Evolutionary conservation across 2,113 vertebrate species (phyloP), one percentile per base, ranked within the genome.

Genomic region (Heterotis niloticus): DNA sequence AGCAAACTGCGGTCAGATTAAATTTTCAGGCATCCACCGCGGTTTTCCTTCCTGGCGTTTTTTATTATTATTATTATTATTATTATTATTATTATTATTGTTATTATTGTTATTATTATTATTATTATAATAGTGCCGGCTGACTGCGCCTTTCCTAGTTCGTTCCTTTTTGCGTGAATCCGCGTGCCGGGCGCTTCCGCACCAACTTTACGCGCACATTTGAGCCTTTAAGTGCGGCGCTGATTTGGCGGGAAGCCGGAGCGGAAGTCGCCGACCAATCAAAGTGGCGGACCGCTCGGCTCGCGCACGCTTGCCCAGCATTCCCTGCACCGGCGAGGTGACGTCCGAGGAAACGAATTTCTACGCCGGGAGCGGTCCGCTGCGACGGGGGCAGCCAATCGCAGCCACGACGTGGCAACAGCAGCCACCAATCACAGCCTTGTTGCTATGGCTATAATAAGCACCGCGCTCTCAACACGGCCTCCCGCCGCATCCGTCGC

Each of bases 361-460:
- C 72, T 75, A 64, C 68, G 16, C 59, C 66, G 29, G 64, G 75
- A 77, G 75, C 28, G 11, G n/a, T 67, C 81, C 71, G 23, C 29
- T 14, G 5, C 71, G 57, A 23, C 52, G 54, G 44, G 17, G 0
- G 70, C 29, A 51, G 54, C 81, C 78, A 82, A 82, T 82, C 16
- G 64, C 60, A 72, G 69, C 68, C 54, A 13, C 23, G 78, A 28
- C 16, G 23, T 24, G 54, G 52, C 60, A 67, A 54, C 18, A 23
- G 24, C 68, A 66, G n/a, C n/a, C 16, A 20, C 81, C 78, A 82
- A 80, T 82, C 81, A 68, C 23, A n/a, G 65, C 54, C 68, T 64
- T 82, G 81, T 82, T 82, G 78, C 81, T 80, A 82, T 66, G 81
- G 81, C 75, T 82, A 78, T 71, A 82, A 80, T 73, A 78, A 72